Base-by-base conservation (phyloP, 2,888 invertebrate genomes). In the Phalangium opilio region DNA sequence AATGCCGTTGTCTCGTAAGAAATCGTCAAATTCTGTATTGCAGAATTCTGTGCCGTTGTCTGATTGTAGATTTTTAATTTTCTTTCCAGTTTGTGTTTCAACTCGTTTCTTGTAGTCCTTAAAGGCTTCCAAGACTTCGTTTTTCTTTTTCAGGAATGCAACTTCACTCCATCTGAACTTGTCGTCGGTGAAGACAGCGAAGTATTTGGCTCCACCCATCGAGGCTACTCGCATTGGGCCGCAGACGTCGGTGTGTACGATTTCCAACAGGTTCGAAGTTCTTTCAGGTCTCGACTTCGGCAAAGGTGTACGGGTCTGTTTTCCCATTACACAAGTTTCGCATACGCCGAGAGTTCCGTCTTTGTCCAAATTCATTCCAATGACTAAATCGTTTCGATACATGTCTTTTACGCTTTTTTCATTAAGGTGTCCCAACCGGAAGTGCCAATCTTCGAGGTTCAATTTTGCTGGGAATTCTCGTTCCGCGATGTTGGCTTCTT, bases 181-280 rank as follows among this genome's bases (percentile, higher is more conserved):
- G 5, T 7, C 39, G 17, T 38, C 39, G 17, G 17, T 38, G 17
- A 38, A 38, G 8, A n/a, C 8, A 7, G 17, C 17, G 17, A 38
- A 38, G 17, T 38, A 38, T 14, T 14, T 8, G 39, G 7, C 8
- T n/a, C n/a, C 5, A 38, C n/a, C n/a, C n/a, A 10, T n/a, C 17
- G 10, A 10, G 12, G 5, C 21, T n/a, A n/a, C n/a, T 10, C 45
- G 19, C 40, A 52, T 50, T 4, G 44, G 43, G 10, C 55, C 48
- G 34, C 51, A 53, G 2, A 54, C 44, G 45, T 56, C 53, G 8
- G 48, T 39, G 14, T 46, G 52, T 19, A n/a, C n/a, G n/a, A n/a
- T n/a, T n/a, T n/a, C n/a, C n/a, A n/a, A n/a, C n/a, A n/a, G n/a
- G n/a, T n/a, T n/a, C n/a, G n/a, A n/a, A n/a, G n/a, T n/a, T n/a